Evolutionary conservation across 2,113 vertebrate species (phyloP), one percentile per base, ranked within the genome.

Genomic region (Laterallus jamaicensis): DNA sequence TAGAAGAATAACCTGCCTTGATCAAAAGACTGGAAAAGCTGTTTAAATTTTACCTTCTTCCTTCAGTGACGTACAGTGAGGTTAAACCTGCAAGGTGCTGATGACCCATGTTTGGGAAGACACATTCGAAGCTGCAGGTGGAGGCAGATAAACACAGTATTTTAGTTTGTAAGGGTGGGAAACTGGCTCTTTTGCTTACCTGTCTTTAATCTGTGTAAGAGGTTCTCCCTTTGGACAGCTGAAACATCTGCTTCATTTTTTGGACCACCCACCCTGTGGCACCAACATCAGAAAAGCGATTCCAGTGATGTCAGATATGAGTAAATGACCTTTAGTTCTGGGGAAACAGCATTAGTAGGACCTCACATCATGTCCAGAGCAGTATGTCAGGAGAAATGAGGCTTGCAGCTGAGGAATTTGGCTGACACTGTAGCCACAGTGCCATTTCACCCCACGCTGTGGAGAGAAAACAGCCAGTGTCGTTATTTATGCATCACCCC

Each of bases 251-350:
- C 66, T 83, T 78, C 29, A 19, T 22, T 56, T 42, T 56, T 77
- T 62, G n/a, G 64, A 90, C 25, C 12, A 22, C 37, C 59, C 2
- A 1, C 5, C 15, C 59, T 0, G 0, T 21, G 32, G 40, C 37
- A 74, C 12, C 44, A 32, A 13, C 14, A 37, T 83, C 60, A 73
- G 10, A 77, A 78, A 63, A 68, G 12, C 3, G 1, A 44, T 82
- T 82, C 40, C 67, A n/a, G 17, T 50, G 49, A 20, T 21, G 11
- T n/a, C 29, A 40, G 56, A 18, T 39, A 73, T 17, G 15, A 69
- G 25, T 10, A 82, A 62, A 32, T 40, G 56, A 28, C 32, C 17
- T 21, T 80, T 54, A 40, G 37, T 59, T 79, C 54, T 42, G 39
- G 7, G 67, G 37, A 50, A 79, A 58, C 16, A 32, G 42, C 3